phyloP scores from a whole-genome alignment of 2,888 invertebrate genomes.

The Stegana nigrithorax region DNA sequence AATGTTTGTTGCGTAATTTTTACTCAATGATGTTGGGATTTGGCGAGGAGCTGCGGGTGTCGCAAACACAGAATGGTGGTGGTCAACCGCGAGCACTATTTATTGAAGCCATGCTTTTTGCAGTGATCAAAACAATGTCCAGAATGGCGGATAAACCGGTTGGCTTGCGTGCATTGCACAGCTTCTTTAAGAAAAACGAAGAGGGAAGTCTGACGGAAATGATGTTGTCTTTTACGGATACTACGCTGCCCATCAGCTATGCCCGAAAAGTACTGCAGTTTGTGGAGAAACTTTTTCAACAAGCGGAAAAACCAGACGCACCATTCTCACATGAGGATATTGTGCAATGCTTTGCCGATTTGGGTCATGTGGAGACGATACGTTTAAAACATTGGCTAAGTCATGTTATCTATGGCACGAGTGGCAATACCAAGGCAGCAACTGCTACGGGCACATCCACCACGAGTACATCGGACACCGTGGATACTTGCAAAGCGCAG shows the following conservation, averaged over 20 bases:
- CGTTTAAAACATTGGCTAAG: conserved; percentile 76
- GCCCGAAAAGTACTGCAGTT: conserved; percentile 83
- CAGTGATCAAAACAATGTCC: conserved; percentile 81
- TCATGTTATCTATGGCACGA: conserved; percentile 75
- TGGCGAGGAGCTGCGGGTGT: conserved; percentile 65
- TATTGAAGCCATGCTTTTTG: conserved; percentile 63
- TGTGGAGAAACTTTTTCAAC: conserved; percentile 79
- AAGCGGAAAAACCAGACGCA: conserved; percentile 74
- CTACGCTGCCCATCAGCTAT: conserved; percentile 77
- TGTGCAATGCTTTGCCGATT: conserved; percentile 75
- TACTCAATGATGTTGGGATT: conserved; percentile 77
- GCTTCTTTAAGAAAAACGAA: conserved; percentile 79
- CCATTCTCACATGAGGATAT: conserved; percentile 75
- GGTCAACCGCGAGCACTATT: conserved; percentile 59
- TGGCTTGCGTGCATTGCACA: conserved; percentile 84
- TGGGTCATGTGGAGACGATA: conserved; percentile 75
- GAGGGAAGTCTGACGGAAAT: conserved; percentile 81
- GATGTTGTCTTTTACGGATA: conserved; percentile 83
- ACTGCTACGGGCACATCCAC: conserved; percentile 28
- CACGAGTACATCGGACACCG: conserved; percentile 44
- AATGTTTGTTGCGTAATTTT: conserved; percentile 75
- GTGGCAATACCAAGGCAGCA: conserved; percentile 39
- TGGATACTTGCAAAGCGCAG: conserved; percentile 42
- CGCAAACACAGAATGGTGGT: conserved; percentile 36
- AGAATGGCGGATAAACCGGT: conserved; percentile 84